Evolutionary conservation across 1,140 invertebrate species (phyloP), one percentile per base, ranked within the genome.

Genomic region (Coenobita brevimanus): DNA sequence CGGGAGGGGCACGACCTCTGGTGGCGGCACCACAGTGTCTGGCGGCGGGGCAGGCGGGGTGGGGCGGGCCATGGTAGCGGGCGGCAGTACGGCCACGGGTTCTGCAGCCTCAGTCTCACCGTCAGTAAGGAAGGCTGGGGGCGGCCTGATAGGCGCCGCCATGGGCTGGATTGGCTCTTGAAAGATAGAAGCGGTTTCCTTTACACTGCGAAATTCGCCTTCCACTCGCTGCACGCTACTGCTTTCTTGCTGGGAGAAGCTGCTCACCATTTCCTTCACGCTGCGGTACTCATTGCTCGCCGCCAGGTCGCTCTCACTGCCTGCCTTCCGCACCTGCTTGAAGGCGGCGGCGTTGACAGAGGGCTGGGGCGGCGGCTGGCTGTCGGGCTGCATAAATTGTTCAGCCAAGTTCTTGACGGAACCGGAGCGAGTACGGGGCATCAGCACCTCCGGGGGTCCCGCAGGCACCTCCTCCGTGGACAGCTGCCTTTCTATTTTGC

Each of bases 391-490:
- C n/a, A 24, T 80, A 62, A 90, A 90, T 46, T 90, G 90, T 46
- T 90, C 90, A 17, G 90, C 83, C 33, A 90, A 43, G 54, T 89
- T 89, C 43, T 81, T 84, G 62, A 90, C 88, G n/a, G 90, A 90
- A 1, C 90, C 90, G 13, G 90, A 89, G 2, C 84, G 87, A 15
- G 62, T 62, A 60, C 90, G 76, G 8, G 88, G 83, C 79, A 89
- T 69, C 17, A 90, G 67, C 27, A 89, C 83, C 46, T 89, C 90
- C 50, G 88, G 88, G 17, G 90, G 90, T 36, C 80, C 83, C n/a
- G 88, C 27, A 15, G 88, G 78, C 38, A 89, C 82, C 30, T 85
- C 88, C 84, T 90, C 90, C 8, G 84, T 88, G 33, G 90, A 90
- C 41, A 90, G 88, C 60, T 90, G 90, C 54, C 88, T 87, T 43